A percentile compares a stretch with the other conserved stretches of the same genome.
These are phyloP conservation scores for Pavo muticus DNA, from an alignment of 2,113 vertebrate species.

Conservation along the genomic window DNA sequence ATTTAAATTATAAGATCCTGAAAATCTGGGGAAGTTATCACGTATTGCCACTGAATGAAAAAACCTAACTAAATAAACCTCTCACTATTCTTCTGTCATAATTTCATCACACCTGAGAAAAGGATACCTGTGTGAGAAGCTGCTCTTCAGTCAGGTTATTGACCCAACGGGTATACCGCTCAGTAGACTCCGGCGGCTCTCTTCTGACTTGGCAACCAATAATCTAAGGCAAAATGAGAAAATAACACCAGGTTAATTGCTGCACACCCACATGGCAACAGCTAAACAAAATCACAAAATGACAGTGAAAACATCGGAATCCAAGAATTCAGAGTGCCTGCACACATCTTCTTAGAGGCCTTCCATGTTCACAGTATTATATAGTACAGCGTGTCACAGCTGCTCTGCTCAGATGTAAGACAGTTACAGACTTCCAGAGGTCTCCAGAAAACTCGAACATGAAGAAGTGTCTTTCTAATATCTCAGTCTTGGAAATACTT, in stretches of 20 bases:
- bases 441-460: background rate
- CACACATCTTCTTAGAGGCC: background rate
- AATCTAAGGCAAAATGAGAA: slow-evolving; percentile 79
- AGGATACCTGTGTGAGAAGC: slow-evolving; percentile 89
- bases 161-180: slow-evolving; percentile 96
- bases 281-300: background rate
- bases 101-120: background rate
- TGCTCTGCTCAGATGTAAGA: background rate
- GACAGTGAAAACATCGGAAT: background rate
- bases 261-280: background rate
- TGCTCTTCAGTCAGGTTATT: slow-evolving; percentile 87
- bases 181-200: slow-evolving; percentile 87
- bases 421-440: background rate
- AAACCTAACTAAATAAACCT: background rate
- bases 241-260: background rate
- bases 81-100: background rate
- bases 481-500: background rate
- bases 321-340: background rate
- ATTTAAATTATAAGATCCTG: background rate
- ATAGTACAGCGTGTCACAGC: background rate
- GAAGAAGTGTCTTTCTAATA: background rate
- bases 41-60: background rate
- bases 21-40: background rate
- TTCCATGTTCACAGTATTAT: background rate
- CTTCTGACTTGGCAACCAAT: slow-evolving; percentile 89